Evolutionary conservation across 2,113 vertebrate genomes (phyloP).

Genomic region (Passerina amoena): DNA sequence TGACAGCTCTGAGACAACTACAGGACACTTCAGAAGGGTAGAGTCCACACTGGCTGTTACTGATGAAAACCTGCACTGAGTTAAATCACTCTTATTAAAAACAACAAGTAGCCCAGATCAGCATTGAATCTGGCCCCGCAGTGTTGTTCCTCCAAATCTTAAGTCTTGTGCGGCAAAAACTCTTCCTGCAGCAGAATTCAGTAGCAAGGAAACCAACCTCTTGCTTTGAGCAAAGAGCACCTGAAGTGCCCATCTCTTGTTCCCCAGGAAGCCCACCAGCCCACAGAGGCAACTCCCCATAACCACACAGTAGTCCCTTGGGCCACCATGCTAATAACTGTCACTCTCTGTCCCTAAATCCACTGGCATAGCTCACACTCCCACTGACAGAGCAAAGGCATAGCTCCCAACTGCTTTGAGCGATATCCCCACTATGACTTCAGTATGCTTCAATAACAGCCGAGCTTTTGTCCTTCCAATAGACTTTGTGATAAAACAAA

Average conservation of each 20-base stretch:
- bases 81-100: not conserved
- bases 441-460: not conserved
- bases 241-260: not conserved
- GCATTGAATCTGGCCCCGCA: not conserved
- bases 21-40: not conserved
- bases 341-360: not conserved
- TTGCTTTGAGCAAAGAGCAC: not conserved
- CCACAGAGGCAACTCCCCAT: not conserved
- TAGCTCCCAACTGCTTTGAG: not conserved
- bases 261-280: not conserved
- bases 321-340: fast-evolving
- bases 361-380: not conserved
- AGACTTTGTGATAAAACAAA: not conserved
- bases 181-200: not conserved
- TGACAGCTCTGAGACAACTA: not conserved
- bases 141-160: not conserved
- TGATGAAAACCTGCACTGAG: not conserved
- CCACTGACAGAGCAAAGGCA: not conserved
- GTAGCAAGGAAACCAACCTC: not conserved
- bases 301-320: not conserved
- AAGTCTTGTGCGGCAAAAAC: not conserved
- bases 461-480: not conserved
- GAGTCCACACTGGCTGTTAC: not conserved
- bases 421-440: not conserved
- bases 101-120: not conserved